A percentile compares a stretch with the other conserved stretches of the same genome.
These are phyloP conservation scores for Origma solitaria DNA, from an alignment of 2,113 vertebrate species.

Conservation along the genomic window DNA sequence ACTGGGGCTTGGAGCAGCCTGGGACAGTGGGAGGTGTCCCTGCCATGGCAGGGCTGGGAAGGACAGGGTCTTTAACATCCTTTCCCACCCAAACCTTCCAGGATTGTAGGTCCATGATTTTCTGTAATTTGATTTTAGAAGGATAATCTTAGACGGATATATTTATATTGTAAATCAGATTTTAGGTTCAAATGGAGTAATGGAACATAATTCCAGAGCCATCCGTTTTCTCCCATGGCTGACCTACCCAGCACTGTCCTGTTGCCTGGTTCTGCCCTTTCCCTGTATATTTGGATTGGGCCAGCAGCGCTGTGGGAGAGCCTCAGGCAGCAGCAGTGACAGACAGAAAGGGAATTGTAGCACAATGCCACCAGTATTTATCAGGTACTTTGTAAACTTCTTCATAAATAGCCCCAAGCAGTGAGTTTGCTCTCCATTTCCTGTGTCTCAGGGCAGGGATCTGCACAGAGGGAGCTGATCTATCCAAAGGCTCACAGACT, in stretches of 20 bases:
- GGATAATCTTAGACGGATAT: not conserved
- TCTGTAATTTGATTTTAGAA: not conserved
- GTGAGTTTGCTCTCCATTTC: not conserved
- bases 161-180: not conserved
- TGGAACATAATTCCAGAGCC: not conserved
- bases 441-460: too few relatives aligned
- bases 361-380: not conserved
- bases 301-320: not conserved
- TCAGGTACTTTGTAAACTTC: not conserved
- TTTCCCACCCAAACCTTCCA: not conserved
- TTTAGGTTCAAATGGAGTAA: not conserved
- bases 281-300: not conserved
- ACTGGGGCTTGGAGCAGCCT: not conserved
- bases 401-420: not conserved
- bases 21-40: not conserved
- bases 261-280: not conserved
- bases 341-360: not conserved
- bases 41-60: not conserved
- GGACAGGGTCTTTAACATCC: too few relatives aligned
- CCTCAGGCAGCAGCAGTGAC: not conserved
- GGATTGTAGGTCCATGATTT: not conserved
- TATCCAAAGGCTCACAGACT: not conserved
- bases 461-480: not conserved
- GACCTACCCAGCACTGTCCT: too few relatives aligned
- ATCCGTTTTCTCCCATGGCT: accelerated